These are phyloP conservation scores for Brachionus plicatilis DNA, from an alignment of 1,140 invertebrate species.

Conservation along the genomic window DNA sequence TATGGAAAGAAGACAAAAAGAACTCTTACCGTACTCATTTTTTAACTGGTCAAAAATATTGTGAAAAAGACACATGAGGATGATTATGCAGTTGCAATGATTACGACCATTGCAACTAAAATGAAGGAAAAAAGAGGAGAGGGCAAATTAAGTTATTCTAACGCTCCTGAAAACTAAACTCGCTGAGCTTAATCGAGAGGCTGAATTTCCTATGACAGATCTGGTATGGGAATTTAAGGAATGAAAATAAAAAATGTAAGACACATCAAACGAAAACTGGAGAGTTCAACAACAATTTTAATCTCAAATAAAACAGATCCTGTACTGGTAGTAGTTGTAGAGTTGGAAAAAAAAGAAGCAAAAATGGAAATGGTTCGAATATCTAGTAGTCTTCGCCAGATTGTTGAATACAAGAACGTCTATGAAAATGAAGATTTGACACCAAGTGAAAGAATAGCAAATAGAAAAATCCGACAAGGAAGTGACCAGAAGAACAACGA, in stretches of 20 bases:
- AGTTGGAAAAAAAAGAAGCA: too few relatives aligned
- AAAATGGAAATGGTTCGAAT: too few relatives aligned
- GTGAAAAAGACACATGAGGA: conserved; percentile 61
- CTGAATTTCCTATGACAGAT: neutral
- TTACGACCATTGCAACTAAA: neutral
- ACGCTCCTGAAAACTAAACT: neutral
- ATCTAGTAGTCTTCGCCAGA: too few relatives aligned
- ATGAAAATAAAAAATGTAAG: neutral
- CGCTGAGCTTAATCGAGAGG: neutral
- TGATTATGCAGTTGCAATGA: conserved; percentile 43
- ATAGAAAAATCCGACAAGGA: neutral
- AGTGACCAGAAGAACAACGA: too few relatives aligned
- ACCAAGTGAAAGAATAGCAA: neutral
- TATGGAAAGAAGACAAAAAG: too few relatives aligned
- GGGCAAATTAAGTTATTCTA: neutral
- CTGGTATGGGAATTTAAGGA: neutral
- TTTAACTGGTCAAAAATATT: too few relatives aligned
- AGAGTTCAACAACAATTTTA: too few relatives aligned
- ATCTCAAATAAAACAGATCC: neutral
- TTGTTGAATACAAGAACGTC: neutral
- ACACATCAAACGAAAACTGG: neutral
- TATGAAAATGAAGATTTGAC: neutral
- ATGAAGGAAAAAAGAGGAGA: neutral
- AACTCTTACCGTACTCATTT: too few relatives aligned
- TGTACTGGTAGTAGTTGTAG: neutral